Conservation (phyloP, 1,140 invertebrate genomes). For the Zaprionus africanus region DNA sequence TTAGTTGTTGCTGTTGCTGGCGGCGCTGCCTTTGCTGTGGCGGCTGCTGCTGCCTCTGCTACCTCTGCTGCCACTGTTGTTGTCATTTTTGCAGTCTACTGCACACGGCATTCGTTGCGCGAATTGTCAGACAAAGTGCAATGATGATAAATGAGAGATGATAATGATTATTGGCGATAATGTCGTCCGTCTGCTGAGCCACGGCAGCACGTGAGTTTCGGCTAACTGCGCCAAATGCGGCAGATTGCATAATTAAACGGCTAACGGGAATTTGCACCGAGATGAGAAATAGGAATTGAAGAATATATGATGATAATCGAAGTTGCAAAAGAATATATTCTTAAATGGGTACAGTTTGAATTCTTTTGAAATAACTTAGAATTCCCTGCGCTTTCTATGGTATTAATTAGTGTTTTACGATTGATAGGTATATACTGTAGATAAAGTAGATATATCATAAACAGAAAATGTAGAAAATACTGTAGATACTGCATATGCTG, state of each 20-base stretch:
- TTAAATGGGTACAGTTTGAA: not conserved
- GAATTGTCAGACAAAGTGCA: constrained; percentile 31
- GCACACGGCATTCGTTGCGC: constrained; percentile 37
- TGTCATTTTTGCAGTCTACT: constrained; percentile 35
- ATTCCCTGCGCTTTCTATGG: not conserved
- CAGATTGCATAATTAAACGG: constrained; percentile 44
- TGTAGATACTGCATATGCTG: too few relatives aligned
- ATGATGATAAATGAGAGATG: constrained; percentile 13
- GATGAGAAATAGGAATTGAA: not conserved
- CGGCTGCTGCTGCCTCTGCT: not conserved
- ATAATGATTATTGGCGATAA: constrained; percentile 32
- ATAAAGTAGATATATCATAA: too few relatives aligned
- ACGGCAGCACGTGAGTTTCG: constrained; percentile 24
- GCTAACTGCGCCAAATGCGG: constrained; percentile 17
- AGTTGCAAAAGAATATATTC: too few relatives aligned
- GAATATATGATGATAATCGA: not conserved
- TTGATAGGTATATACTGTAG: not conserved
- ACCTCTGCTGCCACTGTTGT: not conserved
- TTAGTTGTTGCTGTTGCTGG: not conserved
- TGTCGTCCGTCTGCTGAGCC: constrained; percentile 1
- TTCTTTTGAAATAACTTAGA: not conserved
- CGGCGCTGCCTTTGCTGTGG: not conserved
- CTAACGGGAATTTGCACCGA: not conserved
- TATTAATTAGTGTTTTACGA: not conserved
- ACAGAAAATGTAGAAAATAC: too few relatives aligned